A percentile compares a stretch with the other conserved stretches of the same genome.
Evolutionary conservation across 2,797 vertebrate genomes (phyloP).

Genomic region (Cephalopachus bancanus): DNA sequence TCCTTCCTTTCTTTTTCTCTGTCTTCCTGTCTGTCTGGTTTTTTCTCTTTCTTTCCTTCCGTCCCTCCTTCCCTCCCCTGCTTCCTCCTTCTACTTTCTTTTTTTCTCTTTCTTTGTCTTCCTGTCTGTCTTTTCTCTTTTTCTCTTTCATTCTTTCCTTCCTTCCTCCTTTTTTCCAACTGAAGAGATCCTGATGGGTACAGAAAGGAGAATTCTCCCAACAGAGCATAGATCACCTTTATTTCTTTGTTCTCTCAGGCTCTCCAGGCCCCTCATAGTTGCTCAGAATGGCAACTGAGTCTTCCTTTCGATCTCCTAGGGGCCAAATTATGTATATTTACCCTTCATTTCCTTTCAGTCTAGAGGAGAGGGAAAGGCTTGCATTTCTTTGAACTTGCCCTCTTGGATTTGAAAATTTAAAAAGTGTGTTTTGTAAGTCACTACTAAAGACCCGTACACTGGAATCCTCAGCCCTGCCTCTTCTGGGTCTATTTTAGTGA

Average conservation of each 20-base stretch:
- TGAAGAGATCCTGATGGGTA: not conserved
- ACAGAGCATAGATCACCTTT: not conserved
- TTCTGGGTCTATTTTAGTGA: constrained; percentile 53
- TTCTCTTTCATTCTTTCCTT: fast-evolving
- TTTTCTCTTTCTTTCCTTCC: fast-evolving
- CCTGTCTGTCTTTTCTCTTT: fast-evolving
- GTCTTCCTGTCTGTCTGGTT: too few species aligned
- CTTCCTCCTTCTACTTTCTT: fast-evolving
- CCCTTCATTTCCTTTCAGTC: constrained; percentile 32
- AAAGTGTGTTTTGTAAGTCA: constrained; percentile 52
- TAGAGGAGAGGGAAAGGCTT: constrained; percentile 17
- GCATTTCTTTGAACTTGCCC: constrained; percentile 59
- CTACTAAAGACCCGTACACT: constrained; percentile 8
- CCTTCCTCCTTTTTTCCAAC: not conserved
- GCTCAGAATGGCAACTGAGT: not conserved
- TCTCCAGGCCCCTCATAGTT: not conserved
- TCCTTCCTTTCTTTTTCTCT: not conserved
- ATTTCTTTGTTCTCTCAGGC: constrained; percentile 18
- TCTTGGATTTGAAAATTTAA: constrained; percentile 48
- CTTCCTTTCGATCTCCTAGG: constrained; percentile 2
- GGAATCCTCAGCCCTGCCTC: constrained; percentile 25
- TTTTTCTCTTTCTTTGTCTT: fast-evolving
- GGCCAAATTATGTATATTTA: not conserved
- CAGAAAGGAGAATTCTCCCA: constrained; percentile 45
- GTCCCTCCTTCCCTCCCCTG: not conserved